phyloP scores from a whole-genome alignment of 2,888 invertebrate genomes.

The Dicycla oo region DNA sequence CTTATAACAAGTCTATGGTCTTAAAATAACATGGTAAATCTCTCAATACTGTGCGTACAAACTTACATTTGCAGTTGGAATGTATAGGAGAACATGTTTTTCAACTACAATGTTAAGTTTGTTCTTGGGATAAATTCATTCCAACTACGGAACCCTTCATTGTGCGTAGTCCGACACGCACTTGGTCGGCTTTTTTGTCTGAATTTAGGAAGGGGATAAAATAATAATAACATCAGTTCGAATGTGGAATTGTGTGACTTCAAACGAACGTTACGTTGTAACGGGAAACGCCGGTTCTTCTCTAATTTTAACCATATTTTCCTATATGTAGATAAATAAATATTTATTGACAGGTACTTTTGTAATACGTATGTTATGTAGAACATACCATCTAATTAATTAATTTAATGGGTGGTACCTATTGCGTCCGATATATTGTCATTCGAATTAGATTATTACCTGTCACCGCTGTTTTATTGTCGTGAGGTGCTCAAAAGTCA shows the following conservation, averaged over 20 bases:
- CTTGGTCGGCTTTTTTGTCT: no score
- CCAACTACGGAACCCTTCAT: no score
- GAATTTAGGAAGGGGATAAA: constrained; percentile 57
- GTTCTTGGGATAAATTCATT: no score
- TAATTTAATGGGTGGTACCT: constrained; percentile 57
- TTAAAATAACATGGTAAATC: no score
- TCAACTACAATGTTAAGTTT: no score
- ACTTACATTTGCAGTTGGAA: no score
- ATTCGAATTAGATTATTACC: constrained; percentile 56
- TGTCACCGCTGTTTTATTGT: constrained; percentile 43
- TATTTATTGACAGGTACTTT: neutral
- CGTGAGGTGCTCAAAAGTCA: constrained; percentile 27
- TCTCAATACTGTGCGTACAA: no score
- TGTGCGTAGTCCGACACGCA: no score
- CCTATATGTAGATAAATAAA: neutral
- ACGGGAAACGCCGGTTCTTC: neutral
- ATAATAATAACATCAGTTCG: constrained; percentile 68
- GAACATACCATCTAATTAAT: constrained; percentile 47
- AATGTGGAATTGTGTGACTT: constrained; percentile 66
- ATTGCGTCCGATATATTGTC: constrained; percentile 47
- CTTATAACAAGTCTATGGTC: no score
- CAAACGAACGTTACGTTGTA: constrained; percentile 59
- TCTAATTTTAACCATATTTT: neutral
- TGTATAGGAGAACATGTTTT: no score
- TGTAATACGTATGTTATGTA: constrained; percentile 7